Evolutionary conservation across 2,113 vertebrate genomes (phyloP), one percentile per base, ranked within the genome.

Genomic region (Sisor rabdophorus): DNA sequence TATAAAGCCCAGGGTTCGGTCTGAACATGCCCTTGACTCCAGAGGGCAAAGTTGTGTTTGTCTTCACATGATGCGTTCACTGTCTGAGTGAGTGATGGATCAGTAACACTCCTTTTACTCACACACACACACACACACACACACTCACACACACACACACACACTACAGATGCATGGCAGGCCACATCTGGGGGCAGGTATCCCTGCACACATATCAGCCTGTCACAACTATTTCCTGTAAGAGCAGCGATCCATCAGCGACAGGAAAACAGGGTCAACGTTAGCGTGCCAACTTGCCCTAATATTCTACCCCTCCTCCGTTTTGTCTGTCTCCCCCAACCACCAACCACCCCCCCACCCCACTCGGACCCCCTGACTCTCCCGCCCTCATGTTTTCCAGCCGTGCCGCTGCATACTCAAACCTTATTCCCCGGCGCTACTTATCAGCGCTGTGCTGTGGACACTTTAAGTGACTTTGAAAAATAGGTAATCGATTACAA

Each of bases 401-500:
- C 89, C 93, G 94, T 95, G 94, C 88, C 88, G 86, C 87, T 85
- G 93, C 93, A 95, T 95, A 93, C 91, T 85, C 87, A 92, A 90
- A 82, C 83, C 84, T 80, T 79, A 88, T 90, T 89, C 87, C 82
- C 73, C 83, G 47, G 81, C 82, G 79, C 84, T 87, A 90, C 92
- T 94, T 93, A 92, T 79, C 93, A 85, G 87, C 85, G 85, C 85
- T 87, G 75, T 84, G 89, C 91, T 87, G 89, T 92, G 91, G 92
- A 93, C 88, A 89, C 87, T 90, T 92, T 94, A 94, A 94, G 91
- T 93, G 93, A 95, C 93, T 94, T 95, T 94, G 93, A 94, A 92
- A 95, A 96, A 96, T 94, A 94, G 93, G 89, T 94, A 95, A 95
- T 95, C 93, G 92, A 95, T 95, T 94, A 94, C 90, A 92, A 93